Evolutionary conservation across 2,888 invertebrate species (phyloP).

Genomic region (Coelinius sp.): DNA sequence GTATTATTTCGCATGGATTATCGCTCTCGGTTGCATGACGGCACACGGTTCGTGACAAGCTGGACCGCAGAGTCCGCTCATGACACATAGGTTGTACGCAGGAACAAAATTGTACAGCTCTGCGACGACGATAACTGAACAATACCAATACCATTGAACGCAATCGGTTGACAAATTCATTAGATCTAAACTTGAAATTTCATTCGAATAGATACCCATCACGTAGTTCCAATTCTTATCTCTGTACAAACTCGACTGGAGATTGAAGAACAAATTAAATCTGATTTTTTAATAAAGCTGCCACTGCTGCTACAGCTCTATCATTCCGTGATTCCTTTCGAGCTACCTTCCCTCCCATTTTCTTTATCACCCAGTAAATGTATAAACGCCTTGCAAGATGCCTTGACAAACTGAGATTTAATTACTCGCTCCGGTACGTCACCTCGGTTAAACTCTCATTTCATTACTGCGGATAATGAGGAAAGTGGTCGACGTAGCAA

Average conservation of each 20-base stretch:
- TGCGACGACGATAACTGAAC: background rate
- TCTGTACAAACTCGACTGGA: too few species aligned
- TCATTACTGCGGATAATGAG: slow-evolving; percentile 29
- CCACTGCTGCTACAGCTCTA: background rate
- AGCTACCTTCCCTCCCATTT: background rate
- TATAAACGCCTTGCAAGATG: slow-evolving; percentile 1
- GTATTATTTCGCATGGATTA: slow-evolving; percentile 46
- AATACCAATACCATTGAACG: background rate
- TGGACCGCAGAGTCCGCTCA: slow-evolving; percentile 39
- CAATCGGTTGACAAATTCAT: slow-evolving; percentile 8
- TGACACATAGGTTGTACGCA: background rate
- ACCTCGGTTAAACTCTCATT: slow-evolving; percentile 25
- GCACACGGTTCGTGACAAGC: slow-evolving; percentile 39
- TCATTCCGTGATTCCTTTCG: background rate
- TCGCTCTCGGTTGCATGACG: slow-evolving; percentile 37
- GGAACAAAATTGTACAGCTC: background rate
- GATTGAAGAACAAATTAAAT: background rate
- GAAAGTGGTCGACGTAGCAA: slow-evolving; percentile 24
- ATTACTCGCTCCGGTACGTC: slow-evolving; percentile 35
- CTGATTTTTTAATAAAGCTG: background rate
- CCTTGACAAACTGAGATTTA: slow-evolving; percentile 38
- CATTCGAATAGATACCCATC: background rate
- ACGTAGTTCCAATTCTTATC: background rate
- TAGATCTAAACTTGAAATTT: background rate
- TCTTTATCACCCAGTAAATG: background rate